Evolutionary conservation across 2,797 vertebrate genomes (phyloP), one percentile per base, ranked within the genome.

Genomic region (Argentina silus): DNA sequence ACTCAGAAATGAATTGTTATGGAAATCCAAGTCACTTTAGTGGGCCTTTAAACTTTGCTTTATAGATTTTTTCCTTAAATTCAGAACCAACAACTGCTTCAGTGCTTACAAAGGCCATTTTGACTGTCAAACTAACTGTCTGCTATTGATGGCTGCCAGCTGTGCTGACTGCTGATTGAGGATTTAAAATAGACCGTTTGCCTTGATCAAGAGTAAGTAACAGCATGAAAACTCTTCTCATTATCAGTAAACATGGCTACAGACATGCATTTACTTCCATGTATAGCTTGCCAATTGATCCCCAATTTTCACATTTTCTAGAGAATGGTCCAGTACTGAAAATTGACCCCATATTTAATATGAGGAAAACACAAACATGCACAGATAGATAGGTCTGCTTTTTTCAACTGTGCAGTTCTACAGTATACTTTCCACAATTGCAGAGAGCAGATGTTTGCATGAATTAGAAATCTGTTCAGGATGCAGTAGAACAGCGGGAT

Each of bases 401-500:
- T 42, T 14, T 27, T 36, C 15, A 60, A 63, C 12, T 15, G 36
- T 44, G n/a, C 53, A 59, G 17, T 48, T 68, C 45, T 50, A 8
- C 23, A 17, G 42, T 71, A 44, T 6, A 72, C 36, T 43, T 43
- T 55, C 70, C 14, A 83, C 66, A 71, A 67, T 73, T 75, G 76
- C 72, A 70, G 67, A 62, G 69, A 86, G 77, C 87, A 86, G 87
- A 86, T 88, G 88, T 89, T 85, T 83, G 73, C 78, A 86, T 86
- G 77, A 88, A 88, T 86, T 83, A 87, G 85, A 87, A 85, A 90
- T 87, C 59, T 82, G 75, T 77, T 23, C 42, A 68, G 57, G 68
- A 63, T 84, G 73, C 78, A 78, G 68, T 59, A 47, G 57, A 82
- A 62, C 71, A n/a, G 70, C 53, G 64, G 66, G 59, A 42, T 64